phyloP scores from a whole-genome alignment of 2,888 invertebrate species.

The Leptopilina drosophilae region DNA sequence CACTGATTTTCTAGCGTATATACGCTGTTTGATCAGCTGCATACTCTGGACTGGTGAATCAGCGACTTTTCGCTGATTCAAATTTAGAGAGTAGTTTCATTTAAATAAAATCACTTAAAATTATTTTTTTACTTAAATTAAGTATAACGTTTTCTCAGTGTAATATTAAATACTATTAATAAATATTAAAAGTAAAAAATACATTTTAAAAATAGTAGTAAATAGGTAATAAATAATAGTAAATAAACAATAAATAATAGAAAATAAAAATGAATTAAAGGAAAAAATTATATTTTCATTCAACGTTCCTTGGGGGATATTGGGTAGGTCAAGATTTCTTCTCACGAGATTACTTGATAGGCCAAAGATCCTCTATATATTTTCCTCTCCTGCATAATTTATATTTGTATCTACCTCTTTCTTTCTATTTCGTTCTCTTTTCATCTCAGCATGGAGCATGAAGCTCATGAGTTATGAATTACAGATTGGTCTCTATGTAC shows the following conservation, averaged over 20 bases:
- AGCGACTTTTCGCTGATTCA: too few relatives aligned
- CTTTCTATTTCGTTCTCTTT: constrained; percentile 52
- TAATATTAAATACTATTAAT: too few relatives aligned
- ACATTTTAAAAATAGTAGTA: too few relatives aligned
- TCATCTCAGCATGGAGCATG: constrained; percentile 64
- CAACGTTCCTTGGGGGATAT: not conserved
- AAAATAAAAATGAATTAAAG: constrained; percentile 37
- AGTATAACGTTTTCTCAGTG: too few relatives aligned
- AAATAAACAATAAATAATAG: not conserved
- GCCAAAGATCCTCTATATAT: constrained; percentile 47
- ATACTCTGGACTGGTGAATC: too few relatives aligned
- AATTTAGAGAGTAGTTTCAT: too few relatives aligned
- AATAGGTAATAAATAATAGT: not conserved
- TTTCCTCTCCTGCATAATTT: constrained; percentile 32
- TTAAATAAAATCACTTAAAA: too few relatives aligned
- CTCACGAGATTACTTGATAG: constrained; percentile 64
- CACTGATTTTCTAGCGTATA: too few relatives aligned
- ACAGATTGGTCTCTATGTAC: constrained; percentile 67
- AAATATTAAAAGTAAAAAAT: too few relatives aligned
- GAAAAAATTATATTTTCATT: constrained; percentile 42
- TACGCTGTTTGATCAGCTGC: too few relatives aligned
- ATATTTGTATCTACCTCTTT: constrained; percentile 49
- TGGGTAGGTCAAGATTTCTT: constrained; percentile 68
- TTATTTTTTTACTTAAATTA: too few relatives aligned
- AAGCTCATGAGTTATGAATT: constrained; percentile 71